A percentile compares a stretch with the other conserved stretches of the same genome.
Conservation (phyloP, 2,797 vertebrate species). For the Anisognathus igniventris region DNA sequence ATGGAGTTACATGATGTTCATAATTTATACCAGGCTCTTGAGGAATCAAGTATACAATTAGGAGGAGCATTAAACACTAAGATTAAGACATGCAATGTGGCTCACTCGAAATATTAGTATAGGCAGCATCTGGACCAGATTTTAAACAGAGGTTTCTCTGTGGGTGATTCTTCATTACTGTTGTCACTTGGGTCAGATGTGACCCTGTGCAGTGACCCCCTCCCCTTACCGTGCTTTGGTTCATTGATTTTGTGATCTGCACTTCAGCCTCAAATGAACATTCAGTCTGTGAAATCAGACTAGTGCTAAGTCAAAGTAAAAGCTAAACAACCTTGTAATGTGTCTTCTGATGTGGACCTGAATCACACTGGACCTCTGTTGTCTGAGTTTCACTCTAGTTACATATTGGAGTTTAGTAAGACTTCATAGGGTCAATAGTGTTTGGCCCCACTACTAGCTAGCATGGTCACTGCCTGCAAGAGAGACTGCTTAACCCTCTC, state of each 20-base stretch:
- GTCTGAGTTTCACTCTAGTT: not conserved
- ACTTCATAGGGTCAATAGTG: not conserved
- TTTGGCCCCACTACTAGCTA: not conserved
- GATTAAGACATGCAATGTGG: not conserved
- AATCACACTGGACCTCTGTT: not conserved
- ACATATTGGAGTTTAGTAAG: not conserved
- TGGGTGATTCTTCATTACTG: not conserved
- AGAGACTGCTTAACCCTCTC: not conserved
- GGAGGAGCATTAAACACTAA: not conserved
- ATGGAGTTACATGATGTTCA: not conserved
- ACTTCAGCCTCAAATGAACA: not conserved
- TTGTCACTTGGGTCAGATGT: not conserved
- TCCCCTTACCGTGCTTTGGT: not conserved
- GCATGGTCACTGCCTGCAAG: not conserved
- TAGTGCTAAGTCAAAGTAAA: not conserved
- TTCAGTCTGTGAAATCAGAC: not conserved
- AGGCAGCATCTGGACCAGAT: not conserved
- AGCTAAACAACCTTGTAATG: not conserved
- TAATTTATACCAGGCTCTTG: not conserved
- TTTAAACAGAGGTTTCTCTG: not conserved
- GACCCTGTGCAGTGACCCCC: not conserved
- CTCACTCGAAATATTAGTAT: not conserved
- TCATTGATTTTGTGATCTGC: not conserved
- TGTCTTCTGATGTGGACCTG: not conserved
- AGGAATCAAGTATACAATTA: not conserved